Percentiles rank a stretch among this genome's conserved stretches.
phyloP scores from a whole-genome alignment of 2,797 vertebrate species.

The Erpetoichthys calabaricus region DNA sequence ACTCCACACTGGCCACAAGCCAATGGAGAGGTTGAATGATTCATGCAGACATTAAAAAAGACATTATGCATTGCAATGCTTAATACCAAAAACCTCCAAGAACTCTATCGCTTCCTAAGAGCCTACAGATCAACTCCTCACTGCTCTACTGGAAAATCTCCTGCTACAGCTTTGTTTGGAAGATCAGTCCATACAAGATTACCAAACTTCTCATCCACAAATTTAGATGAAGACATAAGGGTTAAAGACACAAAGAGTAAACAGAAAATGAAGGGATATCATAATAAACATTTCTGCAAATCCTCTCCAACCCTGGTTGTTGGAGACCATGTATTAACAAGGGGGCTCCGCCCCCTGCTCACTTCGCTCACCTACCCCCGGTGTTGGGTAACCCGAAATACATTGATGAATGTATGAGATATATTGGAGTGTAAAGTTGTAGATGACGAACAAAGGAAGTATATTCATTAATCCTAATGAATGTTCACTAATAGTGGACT shows the following conservation, averaged over 20 bases:
- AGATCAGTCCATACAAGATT: background rate
- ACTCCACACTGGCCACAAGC: constrained; percentile 4
- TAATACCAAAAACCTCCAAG: background rate
- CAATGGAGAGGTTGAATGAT: constrained; percentile 1
- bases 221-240: background rate
- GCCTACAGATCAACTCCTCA: background rate
- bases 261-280: background rate
- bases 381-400: too few species aligned
- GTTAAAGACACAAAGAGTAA: background rate
- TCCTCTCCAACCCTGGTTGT: too few species aligned
- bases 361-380: too few species aligned
- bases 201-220: background rate
- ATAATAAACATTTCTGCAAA: too few species aligned
- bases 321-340: too few species aligned
- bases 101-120: constrained; percentile 1
- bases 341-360: too few species aligned
- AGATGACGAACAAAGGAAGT: too few species aligned
- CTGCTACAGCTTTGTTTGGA: background rate
- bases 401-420: too few species aligned
- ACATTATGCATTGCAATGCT: too few species aligned
- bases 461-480: too few species aligned
- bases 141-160: background rate
- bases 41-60: background rate
- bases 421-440: too few species aligned
- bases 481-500: too few species aligned